Percentiles rank a stretch among this genome's conserved stretches.
Evolutionary conservation across 1,140 invertebrate species (phyloP).

Genomic region (Caligus rogercresseyi): DNA sequence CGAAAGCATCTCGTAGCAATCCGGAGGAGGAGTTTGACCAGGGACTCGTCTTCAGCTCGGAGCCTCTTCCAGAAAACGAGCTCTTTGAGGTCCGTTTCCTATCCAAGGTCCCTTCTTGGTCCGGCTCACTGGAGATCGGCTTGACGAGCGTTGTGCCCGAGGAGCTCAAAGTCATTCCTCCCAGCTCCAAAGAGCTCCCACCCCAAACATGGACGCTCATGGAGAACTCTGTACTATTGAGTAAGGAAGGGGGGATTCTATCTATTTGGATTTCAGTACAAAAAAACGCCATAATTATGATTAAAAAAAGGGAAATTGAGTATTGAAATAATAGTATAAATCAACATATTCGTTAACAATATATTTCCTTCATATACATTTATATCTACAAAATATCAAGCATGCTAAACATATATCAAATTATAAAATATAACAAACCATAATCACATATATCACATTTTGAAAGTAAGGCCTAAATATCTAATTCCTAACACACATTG

Average conservation of each 20-base stretch:
- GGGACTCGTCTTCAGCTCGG: slow-evolving; percentile 60
- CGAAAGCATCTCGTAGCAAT: slow-evolving; percentile 31
- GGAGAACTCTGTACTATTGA: not conserved
- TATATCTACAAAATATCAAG: too few relatives aligned
- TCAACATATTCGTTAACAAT: too few relatives aligned
- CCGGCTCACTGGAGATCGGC: slow-evolving; percentile 77
- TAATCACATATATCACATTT: too few relatives aligned
- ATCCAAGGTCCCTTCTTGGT: slow-evolving; percentile 51
- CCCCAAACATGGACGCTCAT: not conserved
- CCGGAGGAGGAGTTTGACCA: slow-evolving; percentile 49
- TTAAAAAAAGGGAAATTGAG: too few relatives aligned
- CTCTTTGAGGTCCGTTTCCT: slow-evolving; percentile 45
- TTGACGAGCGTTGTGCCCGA: slow-evolving; percentile 66
- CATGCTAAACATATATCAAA: too few relatives aligned
- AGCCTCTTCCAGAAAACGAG: slow-evolving; percentile 58
- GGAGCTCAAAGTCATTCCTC: slow-evolving; percentile 51
- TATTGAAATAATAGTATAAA: too few relatives aligned
- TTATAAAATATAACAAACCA: too few relatives aligned
- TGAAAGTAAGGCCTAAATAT: too few relatives aligned
- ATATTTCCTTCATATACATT: too few relatives aligned
- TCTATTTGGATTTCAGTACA: not conserved
- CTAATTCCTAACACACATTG: too few relatives aligned
- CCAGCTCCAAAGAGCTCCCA: slow-evolving; percentile 26
- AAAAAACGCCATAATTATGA: not conserved
- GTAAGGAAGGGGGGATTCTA: not conserved